phyloP scores from a whole-genome alignment of 2,888 invertebrate genomes.

The Drosophila austrosaltans region DNA sequence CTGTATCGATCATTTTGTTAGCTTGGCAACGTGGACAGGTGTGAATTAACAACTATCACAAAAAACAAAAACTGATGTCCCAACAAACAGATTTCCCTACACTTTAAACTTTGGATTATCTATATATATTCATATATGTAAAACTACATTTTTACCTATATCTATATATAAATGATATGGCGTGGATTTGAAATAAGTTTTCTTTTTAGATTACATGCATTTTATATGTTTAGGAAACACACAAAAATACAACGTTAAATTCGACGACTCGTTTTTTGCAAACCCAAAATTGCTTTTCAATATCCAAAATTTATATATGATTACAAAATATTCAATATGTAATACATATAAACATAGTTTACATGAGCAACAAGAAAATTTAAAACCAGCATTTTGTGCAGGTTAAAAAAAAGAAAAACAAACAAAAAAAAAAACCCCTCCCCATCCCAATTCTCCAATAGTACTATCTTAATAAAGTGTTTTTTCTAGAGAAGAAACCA shows the following conservation, averaged over 20 bases:
- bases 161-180: conserved; percentile 5
- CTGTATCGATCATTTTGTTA: neutral
- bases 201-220: conserved; percentile 65
- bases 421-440: conserved; percentile 24
- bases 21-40: neutral
- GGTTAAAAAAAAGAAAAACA: conserved; percentile 14
- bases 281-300: conserved; percentile 9
- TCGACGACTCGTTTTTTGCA: conserved; percentile 23
- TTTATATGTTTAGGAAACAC: conserved; percentile 61
- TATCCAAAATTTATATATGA: conserved; percentile 25
- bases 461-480: conserved; percentile 58
- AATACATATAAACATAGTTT: conserved; percentile 10
- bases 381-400: conserved; percentile 38
- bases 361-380: neutral
- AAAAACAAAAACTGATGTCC: conserved; percentile 19
- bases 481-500: conserved; percentile 71
- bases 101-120: conserved; percentile 56
- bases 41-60: conserved; percentile 13
- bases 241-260: conserved; percentile 27
- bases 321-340: conserved; percentile 13
- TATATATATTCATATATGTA: conserved; percentile 35
- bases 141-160: conserved; percentile 20
- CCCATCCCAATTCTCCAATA: conserved; percentile 31
- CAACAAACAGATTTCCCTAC: conserved; percentile 59
- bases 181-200: conserved; percentile 64